Evolutionary conservation across 1,140 invertebrate genomes (phyloP).

Genomic region (Trichoplusia ni): DNA sequence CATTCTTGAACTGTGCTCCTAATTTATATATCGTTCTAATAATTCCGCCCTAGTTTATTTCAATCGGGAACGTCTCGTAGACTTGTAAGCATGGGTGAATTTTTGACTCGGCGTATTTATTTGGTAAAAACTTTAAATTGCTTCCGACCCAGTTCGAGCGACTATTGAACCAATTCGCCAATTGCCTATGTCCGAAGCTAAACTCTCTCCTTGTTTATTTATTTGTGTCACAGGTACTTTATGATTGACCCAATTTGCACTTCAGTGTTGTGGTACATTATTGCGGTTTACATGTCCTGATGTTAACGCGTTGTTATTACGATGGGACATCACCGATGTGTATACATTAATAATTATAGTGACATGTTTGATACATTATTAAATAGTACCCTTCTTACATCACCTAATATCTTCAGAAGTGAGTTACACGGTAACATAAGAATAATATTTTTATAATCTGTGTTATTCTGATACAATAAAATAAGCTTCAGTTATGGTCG

Average conservation of each 20-base stretch:
- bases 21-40: slow-evolving; percentile 31
- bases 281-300: not conserved
- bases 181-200: slow-evolving; percentile 60
- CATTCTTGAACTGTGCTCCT: slow-evolving; percentile 21
- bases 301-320: not conserved
- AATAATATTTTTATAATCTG: too few species aligned
- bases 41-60: slow-evolving; percentile 41
- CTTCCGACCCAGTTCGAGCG: slow-evolving; percentile 68
- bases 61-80: slow-evolving; percentile 44
- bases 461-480: too few species aligned
- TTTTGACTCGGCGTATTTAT: slow-evolving; percentile 74
- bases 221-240: slow-evolving; percentile 44
- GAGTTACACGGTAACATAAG: too few species aligned
- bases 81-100: slow-evolving; percentile 47
- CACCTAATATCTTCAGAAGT: too few species aligned
- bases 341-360: too few species aligned
- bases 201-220: slow-evolving; percentile 52
- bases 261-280: slow-evolving; percentile 1
- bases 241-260: slow-evolving; percentile 26
- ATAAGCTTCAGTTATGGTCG: too few species aligned
- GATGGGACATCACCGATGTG: not conserved
- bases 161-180: slow-evolving; percentile 68
- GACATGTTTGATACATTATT: too few species aligned
- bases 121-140: slow-evolving; percentile 77
- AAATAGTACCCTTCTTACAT: too few species aligned